Evolutionary conservation across 1,140 invertebrate species (phyloP), one percentile per base, ranked within the genome.

Genomic region (Papilio helenus): DNA sequence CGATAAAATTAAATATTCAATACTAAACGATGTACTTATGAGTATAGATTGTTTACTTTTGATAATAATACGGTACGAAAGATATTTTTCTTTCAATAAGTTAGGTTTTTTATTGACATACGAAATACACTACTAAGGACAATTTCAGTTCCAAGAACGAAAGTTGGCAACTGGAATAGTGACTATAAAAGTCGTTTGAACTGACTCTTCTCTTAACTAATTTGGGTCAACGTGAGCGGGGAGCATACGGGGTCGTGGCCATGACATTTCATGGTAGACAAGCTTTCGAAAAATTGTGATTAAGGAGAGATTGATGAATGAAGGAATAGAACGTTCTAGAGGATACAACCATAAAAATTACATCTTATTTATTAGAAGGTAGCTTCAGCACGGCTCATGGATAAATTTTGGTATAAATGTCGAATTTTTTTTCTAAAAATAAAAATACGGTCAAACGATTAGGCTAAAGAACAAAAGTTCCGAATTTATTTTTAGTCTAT

Each of bases 171-270:
- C 61, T 68, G 61, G 18, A 16, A 68, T 68, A 29, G 61, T 68
- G 61, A 7, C 26, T 34, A 68, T 68, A 34, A 68, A 68, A 68
- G 26, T 68, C 12, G 26, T 68, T 68, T 68, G 61, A 29, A 68
- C 61, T 68, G 61, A 68, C 61, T 61, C 58, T 34, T 68, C 61
- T 29, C 14, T 18, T 12, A 68, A 68, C 61, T 68, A 68, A 68
- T 68, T 68, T 68, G 26, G 61, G 61, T 29, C 61, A 68, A 29
- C 61, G 26, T 68, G 26, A 29, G 26, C 61, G 20, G 4, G 5
- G 58, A 61, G 58, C 20, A 23, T 26, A 9, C 20, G 20, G 26
- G 61, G 14, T 16, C 61, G 26, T 12, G 61, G 5, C 23, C 26
- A 29, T 68, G 26, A 68, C 61, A 68, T 68, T 68, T 29, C 61